phyloP scores from a whole-genome alignment of 2,113 vertebrate genomes.

The Condylura cristata region DNA sequence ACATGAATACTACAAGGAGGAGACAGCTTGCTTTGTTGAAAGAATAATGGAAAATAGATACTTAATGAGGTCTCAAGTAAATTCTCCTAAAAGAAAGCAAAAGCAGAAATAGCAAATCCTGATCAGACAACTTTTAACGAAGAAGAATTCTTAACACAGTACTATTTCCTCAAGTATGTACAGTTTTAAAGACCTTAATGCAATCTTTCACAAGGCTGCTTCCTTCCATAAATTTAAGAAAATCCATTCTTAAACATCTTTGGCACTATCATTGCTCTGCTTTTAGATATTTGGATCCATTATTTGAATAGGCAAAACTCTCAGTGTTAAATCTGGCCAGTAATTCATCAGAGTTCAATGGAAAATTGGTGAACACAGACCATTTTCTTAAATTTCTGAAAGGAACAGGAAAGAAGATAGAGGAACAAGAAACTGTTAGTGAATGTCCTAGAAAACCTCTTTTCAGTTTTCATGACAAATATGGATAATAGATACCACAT shows the following conservation, averaged over 20 bases:
- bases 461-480: conserved; percentile 30
- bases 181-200: background rate
- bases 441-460: background rate
- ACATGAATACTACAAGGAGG: background rate
- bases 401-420: conserved; percentile 28
- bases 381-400: background rate
- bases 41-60: conserved; percentile 12
- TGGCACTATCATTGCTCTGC: conserved; percentile 8
- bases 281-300: conserved; percentile 1
- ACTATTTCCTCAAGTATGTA: conserved; percentile 22
- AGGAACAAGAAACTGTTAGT: background rate
- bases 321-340: conserved; percentile 12
- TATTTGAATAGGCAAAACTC: conserved; percentile 32
- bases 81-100: conserved; percentile 47
- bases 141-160: background rate
- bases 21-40: conserved; percentile 25
- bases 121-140: conserved; percentile 38
- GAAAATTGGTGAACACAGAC: conserved; percentile 25
- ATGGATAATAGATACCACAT: background rate
- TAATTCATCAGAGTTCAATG: conserved; percentile 18
- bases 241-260: conserved; percentile 36
- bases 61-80: conserved; percentile 19
- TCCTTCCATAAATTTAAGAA: conserved; percentile 1
- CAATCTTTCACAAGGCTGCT: background rate
- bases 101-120: conserved; percentile 43